Conservation (phyloP, 1,140 invertebrate species). For the Meloidogyne hapla region DNA sequence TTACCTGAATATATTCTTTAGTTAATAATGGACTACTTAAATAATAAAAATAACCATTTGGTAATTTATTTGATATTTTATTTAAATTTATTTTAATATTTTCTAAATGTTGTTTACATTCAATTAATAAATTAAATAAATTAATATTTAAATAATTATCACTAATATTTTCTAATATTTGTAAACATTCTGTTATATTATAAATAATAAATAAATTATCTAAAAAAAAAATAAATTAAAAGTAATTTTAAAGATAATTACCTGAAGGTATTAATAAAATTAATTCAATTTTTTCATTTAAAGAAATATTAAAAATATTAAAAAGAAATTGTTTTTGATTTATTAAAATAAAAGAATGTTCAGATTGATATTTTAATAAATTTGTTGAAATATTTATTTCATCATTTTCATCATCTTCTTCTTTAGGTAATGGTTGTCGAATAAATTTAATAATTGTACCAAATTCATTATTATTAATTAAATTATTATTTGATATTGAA, state of each 20-base stretch:
- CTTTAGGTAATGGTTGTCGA: neutral
- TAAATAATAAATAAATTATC: conserved; percentile 15
- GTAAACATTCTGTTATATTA: neutral
- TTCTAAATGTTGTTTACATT: neutral
- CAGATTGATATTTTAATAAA: conserved; percentile 2
- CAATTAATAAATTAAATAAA: conserved; percentile 4
- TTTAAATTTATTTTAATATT: conserved; percentile 12
- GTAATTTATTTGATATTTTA: conserved; percentile 1
- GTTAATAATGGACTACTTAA: neutral
- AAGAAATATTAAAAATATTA: conserved; percentile 15
- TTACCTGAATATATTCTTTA: conserved; percentile 8
- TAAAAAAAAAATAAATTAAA: neutral
- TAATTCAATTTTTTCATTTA: neutral
- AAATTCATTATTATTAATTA: neutral
- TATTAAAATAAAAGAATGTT: neutral
- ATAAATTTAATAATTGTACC: neutral
- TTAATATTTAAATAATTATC: conserved; percentile 10
- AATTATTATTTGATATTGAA: neutral
- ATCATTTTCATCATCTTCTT: neutral
- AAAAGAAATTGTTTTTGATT: neutral
- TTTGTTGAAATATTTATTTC: neutral
- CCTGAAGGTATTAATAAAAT: neutral
- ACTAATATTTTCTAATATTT: conserved; percentile 2
- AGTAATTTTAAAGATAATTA: neutral
- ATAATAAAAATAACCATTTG: conserved; percentile 4